phyloP scores from a whole-genome alignment of 2,797 vertebrate genomes.

The Peromyscus aztecus region DNA sequence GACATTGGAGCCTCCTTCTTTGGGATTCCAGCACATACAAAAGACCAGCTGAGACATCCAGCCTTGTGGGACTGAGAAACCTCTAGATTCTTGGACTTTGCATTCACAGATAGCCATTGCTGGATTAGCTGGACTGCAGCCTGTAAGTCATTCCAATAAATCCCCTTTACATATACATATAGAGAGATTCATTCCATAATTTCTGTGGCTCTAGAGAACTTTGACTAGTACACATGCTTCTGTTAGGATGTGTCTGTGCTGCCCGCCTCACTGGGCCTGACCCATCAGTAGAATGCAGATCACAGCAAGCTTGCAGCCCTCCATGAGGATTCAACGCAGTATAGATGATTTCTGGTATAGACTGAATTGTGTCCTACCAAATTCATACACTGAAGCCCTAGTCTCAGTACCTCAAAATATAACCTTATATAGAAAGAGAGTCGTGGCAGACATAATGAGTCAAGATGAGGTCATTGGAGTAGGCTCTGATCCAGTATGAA shows the following conservation, averaged over 20 bases:
- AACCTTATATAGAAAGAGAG: not conserved
- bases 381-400: not conserved
- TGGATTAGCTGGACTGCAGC: not conserved
- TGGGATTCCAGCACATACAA: too few relatives aligned
- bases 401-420: not conserved
- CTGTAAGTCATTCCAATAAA: not conserved
- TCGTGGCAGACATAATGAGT: not conserved
- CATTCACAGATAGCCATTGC: not conserved
- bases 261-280: not conserved
- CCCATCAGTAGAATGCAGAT: not conserved
- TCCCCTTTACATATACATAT: not conserved
- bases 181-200: not conserved
- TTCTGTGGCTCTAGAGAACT: not conserved
- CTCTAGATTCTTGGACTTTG: not conserved
- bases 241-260: too few relatives aligned
- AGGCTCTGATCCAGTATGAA: not conserved
- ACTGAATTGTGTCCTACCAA: not conserved
- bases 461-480: not conserved
- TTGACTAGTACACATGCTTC: not conserved
- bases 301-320: not conserved
- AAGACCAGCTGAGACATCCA: not conserved
- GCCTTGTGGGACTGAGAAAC: not conserved
- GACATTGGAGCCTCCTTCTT: not conserved
- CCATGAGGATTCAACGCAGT: not conserved
- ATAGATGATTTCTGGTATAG: not conserved